Percentiles rank a stretch among this genome's conserved stretches.
These are phyloP conservation scores for Panthera tigris DNA, from an alignment of 2,113 vertebrate genomes.

Conservation along the genomic window DNA sequence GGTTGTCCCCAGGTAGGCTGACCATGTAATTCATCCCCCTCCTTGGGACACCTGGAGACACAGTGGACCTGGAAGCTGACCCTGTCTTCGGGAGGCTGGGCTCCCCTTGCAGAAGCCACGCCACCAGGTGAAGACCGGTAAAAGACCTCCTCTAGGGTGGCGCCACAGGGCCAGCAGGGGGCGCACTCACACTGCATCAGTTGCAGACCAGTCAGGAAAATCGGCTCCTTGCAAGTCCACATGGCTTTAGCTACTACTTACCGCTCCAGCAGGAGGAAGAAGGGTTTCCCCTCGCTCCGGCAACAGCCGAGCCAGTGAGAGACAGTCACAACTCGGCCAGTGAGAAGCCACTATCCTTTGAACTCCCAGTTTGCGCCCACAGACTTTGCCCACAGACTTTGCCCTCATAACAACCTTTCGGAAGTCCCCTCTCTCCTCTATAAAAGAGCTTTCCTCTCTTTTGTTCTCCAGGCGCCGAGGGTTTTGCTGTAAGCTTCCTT, in stretches of 20 bases:
- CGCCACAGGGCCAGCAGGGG: background rate
- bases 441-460: background rate
- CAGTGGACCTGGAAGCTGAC: background rate
- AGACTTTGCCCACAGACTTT: background rate
- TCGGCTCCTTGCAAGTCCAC: background rate
- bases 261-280: background rate
- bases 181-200: background rate
- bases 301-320: background rate
- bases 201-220: background rate
- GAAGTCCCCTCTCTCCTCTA: background rate
- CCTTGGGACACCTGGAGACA: background rate
- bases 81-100: no score
- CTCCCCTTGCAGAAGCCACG: background rate
- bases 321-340: background rate
- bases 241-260: background rate
- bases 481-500: background rate
- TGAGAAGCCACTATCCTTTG: background rate
- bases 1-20: fast-evolving
- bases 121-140: background rate
- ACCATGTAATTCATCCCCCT: no score
- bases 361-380: background rate
- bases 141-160: background rate
- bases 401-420: background rate
- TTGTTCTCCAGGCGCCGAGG: background rate
- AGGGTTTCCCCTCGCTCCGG: background rate